These are phyloP conservation scores for Acanthisitta chloris DNA, from an alignment of 2,113 vertebrate genomes.

Conservation along the genomic window DNA sequence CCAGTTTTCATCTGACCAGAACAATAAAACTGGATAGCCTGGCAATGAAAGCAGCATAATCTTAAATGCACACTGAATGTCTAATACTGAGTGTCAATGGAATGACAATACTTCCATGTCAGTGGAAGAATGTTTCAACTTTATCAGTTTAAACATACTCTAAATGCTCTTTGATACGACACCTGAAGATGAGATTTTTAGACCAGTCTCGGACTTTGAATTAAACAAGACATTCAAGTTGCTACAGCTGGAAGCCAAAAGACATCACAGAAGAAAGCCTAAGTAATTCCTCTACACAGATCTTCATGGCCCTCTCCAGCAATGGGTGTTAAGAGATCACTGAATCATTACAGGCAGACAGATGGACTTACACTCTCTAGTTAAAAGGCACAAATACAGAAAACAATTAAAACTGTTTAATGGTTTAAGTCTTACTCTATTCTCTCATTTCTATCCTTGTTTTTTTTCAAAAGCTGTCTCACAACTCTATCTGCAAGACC, in stretches of 20 bases:
- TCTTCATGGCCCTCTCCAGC: not conserved
- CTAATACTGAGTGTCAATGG: too few species aligned
- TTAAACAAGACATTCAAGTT: not conserved
- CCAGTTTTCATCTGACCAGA: not conserved
- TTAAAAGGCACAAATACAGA: not conserved
- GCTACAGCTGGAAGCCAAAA: not conserved
- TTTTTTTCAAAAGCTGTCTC: not conserved
- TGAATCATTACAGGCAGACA: not conserved
- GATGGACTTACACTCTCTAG: not conserved
- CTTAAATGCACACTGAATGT: not conserved
- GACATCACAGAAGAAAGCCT: not conserved
- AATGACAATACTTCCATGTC: too few species aligned
- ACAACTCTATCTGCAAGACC: not conserved
- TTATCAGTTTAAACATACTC: not conserved
- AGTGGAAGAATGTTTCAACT: not conserved
- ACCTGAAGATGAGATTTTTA: not conserved
- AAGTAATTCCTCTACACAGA: not conserved
- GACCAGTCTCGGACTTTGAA: not conserved
- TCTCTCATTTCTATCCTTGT: not conserved
- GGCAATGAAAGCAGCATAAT: not conserved
- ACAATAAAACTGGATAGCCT: not conserved
- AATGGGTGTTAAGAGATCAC: not conserved
- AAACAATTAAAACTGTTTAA: not conserved
- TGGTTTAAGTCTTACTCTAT: not conserved
- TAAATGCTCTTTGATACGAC: not conserved